Base-by-base conservation (phyloP, 1,140 invertebrate genomes). In the Hypsibius dujardini region DNA sequence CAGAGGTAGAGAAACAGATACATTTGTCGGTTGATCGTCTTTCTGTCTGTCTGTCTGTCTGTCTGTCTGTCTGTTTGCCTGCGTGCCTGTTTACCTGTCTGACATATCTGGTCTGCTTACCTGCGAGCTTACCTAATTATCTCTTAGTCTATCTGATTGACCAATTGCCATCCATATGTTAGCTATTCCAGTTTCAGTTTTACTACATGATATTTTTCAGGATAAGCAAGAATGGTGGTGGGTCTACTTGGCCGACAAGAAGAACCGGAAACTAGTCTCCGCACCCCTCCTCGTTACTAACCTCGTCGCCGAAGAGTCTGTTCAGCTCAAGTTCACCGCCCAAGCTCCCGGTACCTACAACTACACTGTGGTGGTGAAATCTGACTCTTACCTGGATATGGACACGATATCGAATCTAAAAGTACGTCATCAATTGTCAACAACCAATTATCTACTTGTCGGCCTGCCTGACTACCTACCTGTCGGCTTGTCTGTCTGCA, bases 201-300 rank as follows among this genome's bases (percentile, higher is more conserved):
- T 77, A 56, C 62, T 77, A 7, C 72, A 87, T 83, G 90, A 92
- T 75, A 98, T 77, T 12, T 42, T 77, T 2, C 72, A 87, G 83
- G 90, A 92, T 75, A 98, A 98, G 80, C 94, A 96, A 79, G 95
- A 99, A 80, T 96, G 90, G 79, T 99, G 95, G 95, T 98, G 94
- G 93, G 87, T 95, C 45, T 98, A 98, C 80, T 87, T 98, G 72
- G 89, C 89, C 79, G 95, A 98, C 81, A 85, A 89, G 72, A 97
- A 97, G 80, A 89, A 87, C 72, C 86, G 87, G 74, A 87, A 88
- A 69, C 80, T 98, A 69, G 84, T 96, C 42, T 94, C 94, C 56
- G 86, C 89, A 70, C 92, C 95, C 59, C 88, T 90, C 77, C 87
- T 95, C 75, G 86, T 97, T n/a, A 83, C 82, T 46, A 83, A 80